Conservation (phyloP, 1,140 invertebrate genomes). For the Trissolcus basalis region DNA sequence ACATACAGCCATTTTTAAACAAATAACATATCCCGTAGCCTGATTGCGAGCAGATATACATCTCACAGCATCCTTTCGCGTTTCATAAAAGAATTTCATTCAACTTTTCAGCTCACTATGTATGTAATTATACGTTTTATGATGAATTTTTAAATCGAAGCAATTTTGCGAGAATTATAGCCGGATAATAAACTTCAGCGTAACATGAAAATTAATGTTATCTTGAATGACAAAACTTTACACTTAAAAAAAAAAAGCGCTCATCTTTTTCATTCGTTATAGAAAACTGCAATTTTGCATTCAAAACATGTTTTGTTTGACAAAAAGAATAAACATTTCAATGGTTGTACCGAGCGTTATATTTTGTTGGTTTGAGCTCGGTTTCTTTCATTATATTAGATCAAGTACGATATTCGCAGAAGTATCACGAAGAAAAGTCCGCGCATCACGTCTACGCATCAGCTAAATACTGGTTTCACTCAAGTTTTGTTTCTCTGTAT, state of each 20-base stretch:
- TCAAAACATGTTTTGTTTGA: too few relatives aligned
- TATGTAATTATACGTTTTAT: slow-evolving; percentile 37
- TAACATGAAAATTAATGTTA: slow-evolving; percentile 23
- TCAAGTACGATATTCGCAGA: slow-evolving; percentile 9
- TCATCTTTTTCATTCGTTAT: not conserved
- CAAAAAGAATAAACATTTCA: too few relatives aligned
- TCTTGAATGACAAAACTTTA: slow-evolving; percentile 27
- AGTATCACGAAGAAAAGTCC: slow-evolving; percentile 32
- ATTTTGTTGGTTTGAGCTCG: not conserved
- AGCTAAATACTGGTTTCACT: slow-evolving; percentile 54
- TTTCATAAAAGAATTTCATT: slow-evolving; percentile 39
- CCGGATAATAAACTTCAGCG: slow-evolving; percentile 11
- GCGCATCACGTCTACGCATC: slow-evolving; percentile 23
- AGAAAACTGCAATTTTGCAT: slow-evolving; percentile 10
- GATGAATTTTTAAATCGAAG: slow-evolving; percentile 22
- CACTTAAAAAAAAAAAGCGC: not conserved
- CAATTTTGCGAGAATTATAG: slow-evolving; percentile 12
- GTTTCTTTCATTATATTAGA: slow-evolving; percentile 3
- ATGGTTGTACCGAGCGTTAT: not conserved
- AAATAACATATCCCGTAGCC: slow-evolving; percentile 34
- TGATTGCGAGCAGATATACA: slow-evolving; percentile 45
- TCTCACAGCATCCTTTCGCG: slow-evolving; percentile 12
- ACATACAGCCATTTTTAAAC: slow-evolving; percentile 34
- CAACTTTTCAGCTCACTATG: slow-evolving; percentile 29
- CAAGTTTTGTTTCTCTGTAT: slow-evolving; percentile 47